These are phyloP conservation scores for Drosophila pseudoobscura DNA, from an alignment of 1,140 invertebrate genomes.

Conservation along the genomic window DNA sequence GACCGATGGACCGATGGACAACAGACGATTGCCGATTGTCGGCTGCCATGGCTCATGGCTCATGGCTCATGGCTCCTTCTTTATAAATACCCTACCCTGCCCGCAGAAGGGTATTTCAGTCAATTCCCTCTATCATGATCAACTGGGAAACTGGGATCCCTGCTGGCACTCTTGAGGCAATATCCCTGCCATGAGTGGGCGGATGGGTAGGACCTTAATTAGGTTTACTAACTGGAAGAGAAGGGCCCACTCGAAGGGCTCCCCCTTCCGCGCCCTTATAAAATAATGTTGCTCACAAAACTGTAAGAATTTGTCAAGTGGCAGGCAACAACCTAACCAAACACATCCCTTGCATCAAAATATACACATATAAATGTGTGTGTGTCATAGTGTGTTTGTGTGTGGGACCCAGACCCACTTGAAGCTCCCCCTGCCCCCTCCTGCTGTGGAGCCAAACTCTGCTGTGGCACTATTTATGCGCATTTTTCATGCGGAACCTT, in stretches of 20 bases:
- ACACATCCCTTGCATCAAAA: conserved; percentile 17
- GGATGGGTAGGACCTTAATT: conserved; percentile 18
- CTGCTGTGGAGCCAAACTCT: not conserved
- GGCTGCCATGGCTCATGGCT: conserved; percentile 6
- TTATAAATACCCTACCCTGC: conserved; percentile 15
- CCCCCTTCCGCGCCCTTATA: conserved; percentile 2
- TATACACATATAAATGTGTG: conserved; percentile 21
- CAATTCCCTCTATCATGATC: not conserved
- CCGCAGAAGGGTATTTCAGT: conserved; percentile 34
- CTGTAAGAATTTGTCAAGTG: conserved; percentile 78
- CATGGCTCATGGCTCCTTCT: conserved; percentile 8
- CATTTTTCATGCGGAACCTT: conserved; percentile 62
- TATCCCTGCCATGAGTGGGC: conserved; percentile 7
- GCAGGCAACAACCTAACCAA: conserved; percentile 51
- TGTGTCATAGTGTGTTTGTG: no score
- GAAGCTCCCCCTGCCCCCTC: conserved; percentile 13
- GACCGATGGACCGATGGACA: conserved; percentile 4
- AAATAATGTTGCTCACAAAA: conserved; percentile 67
- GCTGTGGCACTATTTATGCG: conserved; percentile 66
- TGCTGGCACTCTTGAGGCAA: not conserved
- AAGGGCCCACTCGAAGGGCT: conserved; percentile 6
- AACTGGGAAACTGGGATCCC: conserved; percentile 6
- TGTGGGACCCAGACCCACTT: conserved; percentile 44
- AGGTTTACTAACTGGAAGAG: conserved; percentile 44
- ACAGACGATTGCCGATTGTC: conserved; percentile 33